These are phyloP conservation scores for Labia minor DNA, from an alignment of 2,888 invertebrate genomes.

Conservation along the genomic window DNA sequence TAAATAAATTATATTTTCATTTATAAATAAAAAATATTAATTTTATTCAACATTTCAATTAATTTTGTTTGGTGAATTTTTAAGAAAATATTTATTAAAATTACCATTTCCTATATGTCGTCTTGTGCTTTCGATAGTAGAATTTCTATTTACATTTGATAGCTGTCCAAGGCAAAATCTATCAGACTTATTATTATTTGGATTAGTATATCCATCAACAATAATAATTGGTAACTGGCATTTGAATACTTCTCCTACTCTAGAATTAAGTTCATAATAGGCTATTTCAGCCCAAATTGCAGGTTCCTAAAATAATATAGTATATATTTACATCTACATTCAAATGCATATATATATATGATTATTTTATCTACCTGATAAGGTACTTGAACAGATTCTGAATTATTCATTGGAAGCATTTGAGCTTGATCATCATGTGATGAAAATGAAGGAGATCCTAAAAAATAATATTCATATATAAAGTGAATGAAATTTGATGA, in stretches of 20 bases:
- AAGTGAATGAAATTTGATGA: too few relatives aligned
- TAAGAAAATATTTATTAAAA: too few relatives aligned
- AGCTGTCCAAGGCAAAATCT: constrained; percentile 50
- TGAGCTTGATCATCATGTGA: too few relatives aligned
- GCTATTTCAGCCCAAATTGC: constrained; percentile 49
- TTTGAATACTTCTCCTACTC: constrained; percentile 47
- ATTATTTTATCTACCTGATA: constrained; percentile 28
- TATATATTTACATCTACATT: neutral
- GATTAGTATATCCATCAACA: constrained; percentile 53
- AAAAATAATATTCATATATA: too few relatives aligned
- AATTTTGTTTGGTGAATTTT: too few relatives aligned
- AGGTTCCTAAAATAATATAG: constrained; percentile 37
- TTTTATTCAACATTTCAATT: too few relatives aligned
- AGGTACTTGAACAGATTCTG: too few relatives aligned
- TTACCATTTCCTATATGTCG: constrained; percentile 50
- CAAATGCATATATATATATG: neutral
- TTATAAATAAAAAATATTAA: too few relatives aligned
- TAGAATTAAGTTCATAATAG: constrained; percentile 50
- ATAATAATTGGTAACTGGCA: constrained; percentile 38
- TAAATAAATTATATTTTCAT: too few relatives aligned
- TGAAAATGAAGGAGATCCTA: too few relatives aligned
- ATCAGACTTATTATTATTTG: constrained; percentile 39
- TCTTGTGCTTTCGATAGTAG: constrained; percentile 50
- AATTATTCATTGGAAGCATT: too few relatives aligned
- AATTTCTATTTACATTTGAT: constrained; percentile 51